Conservation (phyloP, 2,113 vertebrate genomes). For the Baryphthengus martii region DNA sequence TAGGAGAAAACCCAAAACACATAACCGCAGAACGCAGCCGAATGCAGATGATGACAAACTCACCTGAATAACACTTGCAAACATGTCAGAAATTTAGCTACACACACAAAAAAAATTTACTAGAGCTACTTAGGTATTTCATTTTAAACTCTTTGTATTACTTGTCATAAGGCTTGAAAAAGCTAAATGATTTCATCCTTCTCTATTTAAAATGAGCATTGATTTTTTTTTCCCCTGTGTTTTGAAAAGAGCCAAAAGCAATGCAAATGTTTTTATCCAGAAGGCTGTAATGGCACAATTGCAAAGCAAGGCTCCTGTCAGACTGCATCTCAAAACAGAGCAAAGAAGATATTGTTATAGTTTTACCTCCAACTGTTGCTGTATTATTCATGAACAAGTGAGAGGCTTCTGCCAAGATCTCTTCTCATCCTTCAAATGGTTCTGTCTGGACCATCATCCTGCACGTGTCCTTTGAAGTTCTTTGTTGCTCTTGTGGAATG, state of each 20-base stretch:
- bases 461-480: background rate
- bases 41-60: background rate
- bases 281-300: background rate
- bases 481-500: background rate
- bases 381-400: background rate
- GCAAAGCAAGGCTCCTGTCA: background rate
- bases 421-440: background rate
- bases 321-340: background rate
- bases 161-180: background rate
- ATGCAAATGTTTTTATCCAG: background rate
- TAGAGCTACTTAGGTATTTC: background rate
- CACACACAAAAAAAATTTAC: background rate
- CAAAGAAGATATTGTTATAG: background rate
- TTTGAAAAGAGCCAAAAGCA: background rate
- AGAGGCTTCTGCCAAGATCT: background rate
- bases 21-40: background rate
- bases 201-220: background rate
- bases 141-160: background rate
- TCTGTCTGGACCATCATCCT: background rate
- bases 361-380: constrained; percentile 13
- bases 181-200: background rate
- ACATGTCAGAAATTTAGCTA: background rate
- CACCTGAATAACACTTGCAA: background rate
- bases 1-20: background rate
- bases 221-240: background rate